phyloP scores from a whole-genome alignment of 2,888 invertebrate species.

The Pollenia griseotomentosa region DNA sequence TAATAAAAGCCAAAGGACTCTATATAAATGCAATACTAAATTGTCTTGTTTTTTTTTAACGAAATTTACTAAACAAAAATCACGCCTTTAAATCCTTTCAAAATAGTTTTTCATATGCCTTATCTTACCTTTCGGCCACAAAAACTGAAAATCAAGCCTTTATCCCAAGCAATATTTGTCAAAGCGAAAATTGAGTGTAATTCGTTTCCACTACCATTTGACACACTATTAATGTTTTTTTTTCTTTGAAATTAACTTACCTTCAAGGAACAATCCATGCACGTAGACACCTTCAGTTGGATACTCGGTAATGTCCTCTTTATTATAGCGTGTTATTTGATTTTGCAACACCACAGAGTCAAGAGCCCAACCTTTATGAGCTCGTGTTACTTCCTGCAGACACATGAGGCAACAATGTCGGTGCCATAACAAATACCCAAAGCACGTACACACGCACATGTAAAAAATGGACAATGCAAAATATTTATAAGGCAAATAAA shows the following conservation, averaged over 20 bases:
- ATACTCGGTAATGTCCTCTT: constrained; percentile 95
- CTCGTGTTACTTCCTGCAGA: constrained; percentile 95
- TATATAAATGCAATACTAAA: too few relatives aligned
- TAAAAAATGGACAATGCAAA: constrained; percentile 18
- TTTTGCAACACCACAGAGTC: constrained; percentile 98
- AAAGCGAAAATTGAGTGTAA: too few relatives aligned
- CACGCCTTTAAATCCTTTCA: too few relatives aligned
- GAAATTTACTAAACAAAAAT: too few relatives aligned
- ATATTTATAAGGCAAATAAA: constrained; percentile 12
- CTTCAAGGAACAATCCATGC: constrained; percentile 96
- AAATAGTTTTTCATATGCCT: too few relatives aligned
- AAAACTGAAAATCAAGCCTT: too few relatives aligned
- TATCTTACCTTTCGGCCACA: too few relatives aligned
- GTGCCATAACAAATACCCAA: constrained; percentile 36
- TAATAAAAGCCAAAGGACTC: too few relatives aligned
- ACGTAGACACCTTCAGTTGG: constrained; percentile 97
- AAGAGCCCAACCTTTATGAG: constrained; percentile 98
- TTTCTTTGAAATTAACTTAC: constrained; percentile 81
- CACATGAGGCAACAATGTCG: constrained; percentile 54
- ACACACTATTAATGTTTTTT: not conserved
- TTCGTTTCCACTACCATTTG: not conserved
- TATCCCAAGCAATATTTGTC: too few relatives aligned
- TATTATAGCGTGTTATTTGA: constrained; percentile 93
- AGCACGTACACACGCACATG: constrained; percentile 23
- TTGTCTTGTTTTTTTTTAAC: too few relatives aligned